Base-by-base conservation (phyloP, 2,113 vertebrate genomes). In the Embiotoca jacksoni region DNA sequence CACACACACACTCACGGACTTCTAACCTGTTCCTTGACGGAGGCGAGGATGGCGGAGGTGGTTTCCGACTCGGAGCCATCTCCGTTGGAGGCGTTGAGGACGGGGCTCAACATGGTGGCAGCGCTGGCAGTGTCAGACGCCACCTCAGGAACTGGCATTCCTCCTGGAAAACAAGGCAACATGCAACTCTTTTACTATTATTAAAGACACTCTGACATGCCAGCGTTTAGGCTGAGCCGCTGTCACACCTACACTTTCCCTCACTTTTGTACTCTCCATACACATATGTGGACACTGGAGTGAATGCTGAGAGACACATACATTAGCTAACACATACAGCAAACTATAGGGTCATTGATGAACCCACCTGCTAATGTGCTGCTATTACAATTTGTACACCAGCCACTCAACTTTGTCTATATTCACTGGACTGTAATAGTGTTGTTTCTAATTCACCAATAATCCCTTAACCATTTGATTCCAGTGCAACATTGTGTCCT, bases 91-190 rank as follows among this genome's bases (percentile, higher is more conserved):
- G 97, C 92, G 89, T 96, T 96, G 86, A 99, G 89, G 82, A 98
- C 96, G 3, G 98, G 98, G 87, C 97, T 99, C 91, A 98, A 94
- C 93, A 98, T 96, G 94, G 92, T 94, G 89, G 95, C 90, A 71
- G 89, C 94, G 79, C 98, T 97, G 78, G 97, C 95, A 61, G 95
- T 96, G 92, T 96, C 96, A 79, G 96, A 96, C 63, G 95, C 95
- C 91, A 96, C 97, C 90, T 99, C 97, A 90, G 97, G 97, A 90
- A 99, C 97, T 95, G 98, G 98, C 98, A 99, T 98, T 93, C 94
- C 95, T 97, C 96, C 98, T 98, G 91, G 33, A 63, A 89, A 60
- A 85, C 30, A 82, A 73, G 15, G 1, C 15, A 78, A 77, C 57
- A 80, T 35, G 11, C 33, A 72, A 79, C 35, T 72, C 14, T 78